Percentiles rank a stretch among this genome's conserved stretches.
These are phyloP conservation scores for Mustela lutreola DNA, from an alignment of 2,113 vertebrate species.

Conservation along the genomic window DNA sequence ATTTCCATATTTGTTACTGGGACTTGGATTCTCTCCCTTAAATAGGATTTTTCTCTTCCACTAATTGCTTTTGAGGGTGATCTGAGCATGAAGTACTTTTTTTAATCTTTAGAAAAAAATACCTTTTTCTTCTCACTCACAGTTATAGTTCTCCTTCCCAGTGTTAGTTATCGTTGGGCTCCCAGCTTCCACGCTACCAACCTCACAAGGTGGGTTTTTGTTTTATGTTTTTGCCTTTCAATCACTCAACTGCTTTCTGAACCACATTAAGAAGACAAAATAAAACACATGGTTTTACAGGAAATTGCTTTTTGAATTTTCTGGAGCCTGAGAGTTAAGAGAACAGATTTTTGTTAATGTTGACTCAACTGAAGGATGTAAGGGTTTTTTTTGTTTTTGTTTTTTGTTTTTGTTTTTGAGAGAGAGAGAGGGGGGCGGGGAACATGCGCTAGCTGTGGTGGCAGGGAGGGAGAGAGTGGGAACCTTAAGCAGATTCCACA, in stretches of 20 bases:
- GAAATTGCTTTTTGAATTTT: slow-evolving; percentile 24
- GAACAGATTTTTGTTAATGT: neutral
- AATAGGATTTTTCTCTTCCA: neutral
- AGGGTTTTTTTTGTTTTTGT: neutral
- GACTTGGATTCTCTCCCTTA: neutral
- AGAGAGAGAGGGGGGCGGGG: too few species aligned
- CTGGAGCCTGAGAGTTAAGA: neutral
- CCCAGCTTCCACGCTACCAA: neutral
- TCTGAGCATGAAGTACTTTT: neutral
- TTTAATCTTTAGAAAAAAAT: slow-evolving; percentile 56
- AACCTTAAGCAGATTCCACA: neutral
- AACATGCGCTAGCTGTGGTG: neutral
- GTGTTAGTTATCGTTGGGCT: neutral
- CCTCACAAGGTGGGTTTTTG: neutral
- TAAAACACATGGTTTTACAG: neutral
- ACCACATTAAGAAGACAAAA: neutral
- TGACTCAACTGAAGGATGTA: neutral
- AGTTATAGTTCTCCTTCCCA: neutral
- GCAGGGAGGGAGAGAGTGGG: neutral
- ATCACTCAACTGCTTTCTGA: slow-evolving; percentile 24
- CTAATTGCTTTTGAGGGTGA: slow-evolving; percentile 35
- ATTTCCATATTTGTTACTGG: neutral
- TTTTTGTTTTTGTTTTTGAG: neutral
- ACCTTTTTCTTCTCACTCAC: neutral
- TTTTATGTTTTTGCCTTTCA: neutral